Percentiles rank a stretch among this genome's conserved stretches.
Evolutionary conservation across 1,140 invertebrate species (phyloP).

Genomic region (Lucilia sericata): DNA sequence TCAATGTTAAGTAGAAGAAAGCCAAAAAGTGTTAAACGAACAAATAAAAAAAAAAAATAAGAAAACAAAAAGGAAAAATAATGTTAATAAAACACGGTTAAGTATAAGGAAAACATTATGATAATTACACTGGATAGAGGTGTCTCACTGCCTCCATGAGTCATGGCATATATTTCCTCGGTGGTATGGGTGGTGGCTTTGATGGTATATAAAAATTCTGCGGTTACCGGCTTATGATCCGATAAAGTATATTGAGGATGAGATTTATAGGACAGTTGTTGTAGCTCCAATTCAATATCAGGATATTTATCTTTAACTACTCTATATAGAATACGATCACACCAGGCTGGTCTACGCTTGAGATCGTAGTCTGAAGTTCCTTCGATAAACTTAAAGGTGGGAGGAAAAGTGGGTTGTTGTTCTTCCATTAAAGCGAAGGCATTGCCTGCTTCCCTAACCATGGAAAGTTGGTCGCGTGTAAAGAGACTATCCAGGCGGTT

Average conservation of each 20-base stretch:
- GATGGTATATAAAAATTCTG: slow-evolving; percentile 76
- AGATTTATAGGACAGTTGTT: slow-evolving; percentile 85
- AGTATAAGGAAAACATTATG: slow-evolving; percentile 34
- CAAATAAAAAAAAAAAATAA: slow-evolving; percentile 14
- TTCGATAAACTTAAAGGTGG: slow-evolving; percentile 88
- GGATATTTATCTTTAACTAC: slow-evolving; percentile 71
- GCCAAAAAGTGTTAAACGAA: not conserved
- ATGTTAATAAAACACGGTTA: slow-evolving; percentile 28
- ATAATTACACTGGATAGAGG: slow-evolving; percentile 49
- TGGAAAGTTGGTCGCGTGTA: slow-evolving; percentile 78
- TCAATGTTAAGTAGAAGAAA: slow-evolving; percentile 1
- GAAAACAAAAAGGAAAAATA: slow-evolving; percentile 30
- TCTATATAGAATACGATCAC: slow-evolving; percentile 95
- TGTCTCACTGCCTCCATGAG: slow-evolving; percentile 52
- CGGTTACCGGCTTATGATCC: slow-evolving; percentile 97
- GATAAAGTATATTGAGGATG: slow-evolving; percentile 89
- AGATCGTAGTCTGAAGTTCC: slow-evolving; percentile 81
- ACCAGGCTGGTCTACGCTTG: slow-evolving; percentile 96
- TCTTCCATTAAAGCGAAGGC: slow-evolving; percentile 88
- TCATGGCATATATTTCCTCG: slow-evolving; percentile 69
- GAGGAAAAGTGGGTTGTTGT: slow-evolving; percentile 79
- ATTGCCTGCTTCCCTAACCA: slow-evolving; percentile 76
- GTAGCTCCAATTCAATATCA: slow-evolving; percentile 71
- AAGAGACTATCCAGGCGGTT: slow-evolving; percentile 76
- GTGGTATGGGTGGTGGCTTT: slow-evolving; percentile 56